Base-by-base conservation (phyloP, 2,888 invertebrate genomes). In the Crossocerus cetratus region DNA sequence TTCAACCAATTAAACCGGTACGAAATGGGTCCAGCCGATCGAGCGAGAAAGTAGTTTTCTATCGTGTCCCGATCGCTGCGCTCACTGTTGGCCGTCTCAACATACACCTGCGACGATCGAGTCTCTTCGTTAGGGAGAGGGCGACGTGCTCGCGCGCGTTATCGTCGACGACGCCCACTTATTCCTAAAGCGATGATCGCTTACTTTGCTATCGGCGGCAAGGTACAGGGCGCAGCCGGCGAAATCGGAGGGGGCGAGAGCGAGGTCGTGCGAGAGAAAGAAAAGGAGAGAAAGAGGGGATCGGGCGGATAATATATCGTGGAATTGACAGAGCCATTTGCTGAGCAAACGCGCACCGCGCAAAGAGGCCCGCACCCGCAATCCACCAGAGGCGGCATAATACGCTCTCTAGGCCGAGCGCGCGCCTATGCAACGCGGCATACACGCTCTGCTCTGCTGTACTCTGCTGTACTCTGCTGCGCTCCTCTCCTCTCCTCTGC, bases 1-100 rank as follows among this genome's bases (percentile, higher is more conserved):
- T 65, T 69, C 65, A 53, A 61, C 56, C 71, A 74, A 81, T 80
- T 76, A 72, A 74, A 74, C 72, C 62, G 70, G 62, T 60, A 69
- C 57, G 20, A 65, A 80, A 78, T 71, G 69, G 70, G 76, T 74
- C 70, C 45, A 61, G 16, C 13, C 54, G 62, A 62, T 77, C 69
- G 66, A 69, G 64, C 61, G 68, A 57, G 81, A 78, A 78, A 81
- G 70, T 74, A 20, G 78, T 70, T 68, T 60, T 32, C 54, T 49
- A 69, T 66, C 49, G 58, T 32, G 32, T 32, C 32, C 8, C 32
- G 32, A 32, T 32, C 4, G 11, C 32, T 32, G 32, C 32, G 5
- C 11, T 32, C 8, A 3, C 8, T 32, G 8, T 11, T 4, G 8
- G 4, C 8, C 32, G 57, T 22, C 60, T 21, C 18, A 32, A 13